phyloP scores from a whole-genome alignment of 2,888 invertebrate genomes.

The Drosophila neotestacea region DNA sequence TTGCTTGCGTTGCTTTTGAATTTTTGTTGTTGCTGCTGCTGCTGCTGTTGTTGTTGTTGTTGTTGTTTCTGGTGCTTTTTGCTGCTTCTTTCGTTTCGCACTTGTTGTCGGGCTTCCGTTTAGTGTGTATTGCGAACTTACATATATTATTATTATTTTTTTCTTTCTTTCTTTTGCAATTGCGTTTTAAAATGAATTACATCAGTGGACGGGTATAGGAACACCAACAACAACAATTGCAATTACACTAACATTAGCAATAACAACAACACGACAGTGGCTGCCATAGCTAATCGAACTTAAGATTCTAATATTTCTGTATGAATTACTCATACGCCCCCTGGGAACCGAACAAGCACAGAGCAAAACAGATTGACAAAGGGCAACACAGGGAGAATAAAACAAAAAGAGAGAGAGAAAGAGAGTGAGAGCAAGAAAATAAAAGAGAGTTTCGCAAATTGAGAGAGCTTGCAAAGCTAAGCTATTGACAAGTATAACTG shows the following conservation, averaged over 20 bases:
- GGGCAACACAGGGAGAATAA: not conserved
- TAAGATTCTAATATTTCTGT: slow-evolving; percentile 56
- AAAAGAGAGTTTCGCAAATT: not conserved
- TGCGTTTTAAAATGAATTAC: slow-evolving; percentile 78
- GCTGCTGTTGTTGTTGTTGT: slow-evolving; percentile 18
- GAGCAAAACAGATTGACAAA: not conserved
- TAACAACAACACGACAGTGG: slow-evolving; percentile 25
- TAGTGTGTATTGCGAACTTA: slow-evolving; percentile 55
- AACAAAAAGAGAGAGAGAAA: not conserved
- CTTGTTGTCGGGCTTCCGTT: slow-evolving; percentile 10
- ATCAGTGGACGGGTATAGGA: slow-evolving; percentile 46
- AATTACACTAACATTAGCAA: slow-evolving; percentile 24
- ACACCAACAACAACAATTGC: slow-evolving; percentile 4
- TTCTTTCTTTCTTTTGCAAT: slow-evolving; percentile 52
- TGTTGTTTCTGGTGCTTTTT: slow-evolving; percentile 11
- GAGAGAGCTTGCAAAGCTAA: not conserved
- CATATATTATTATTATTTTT: slow-evolving; percentile 1
- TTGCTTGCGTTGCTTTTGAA: slow-evolving; percentile 45
- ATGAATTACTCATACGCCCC: slow-evolving; percentile 46
- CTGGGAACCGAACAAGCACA: slow-evolving; percentile 21
- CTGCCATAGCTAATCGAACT: slow-evolving; percentile 58
- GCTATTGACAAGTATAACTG: slow-evolving; percentile 2
- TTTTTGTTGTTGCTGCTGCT: slow-evolving; percentile 30
- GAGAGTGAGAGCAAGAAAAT: not conserved
- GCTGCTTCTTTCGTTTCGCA: slow-evolving; percentile 15